These are phyloP conservation scores for Dermochelys coriacea DNA, from an alignment of 2,797 vertebrate species.

Conservation along the genomic window DNA sequence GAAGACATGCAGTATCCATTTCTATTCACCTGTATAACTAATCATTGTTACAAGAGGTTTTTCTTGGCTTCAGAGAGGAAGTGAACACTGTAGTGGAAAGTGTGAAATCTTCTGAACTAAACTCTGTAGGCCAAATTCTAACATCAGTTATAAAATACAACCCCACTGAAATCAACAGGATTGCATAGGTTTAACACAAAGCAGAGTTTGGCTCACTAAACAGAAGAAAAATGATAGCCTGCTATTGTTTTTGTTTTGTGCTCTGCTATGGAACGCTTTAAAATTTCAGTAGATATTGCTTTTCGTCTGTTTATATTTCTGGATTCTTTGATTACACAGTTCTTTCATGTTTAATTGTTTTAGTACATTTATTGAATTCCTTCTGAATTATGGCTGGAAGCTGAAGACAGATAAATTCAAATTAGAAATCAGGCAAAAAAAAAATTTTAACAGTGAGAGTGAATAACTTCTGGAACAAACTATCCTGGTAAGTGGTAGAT, in stretches of 20 bases:
- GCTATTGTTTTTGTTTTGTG: neutral
- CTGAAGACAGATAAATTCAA: neutral
- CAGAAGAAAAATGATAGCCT: neutral
- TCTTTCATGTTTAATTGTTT: slow-evolving; percentile 21
- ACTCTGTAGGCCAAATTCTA: slow-evolving; percentile 7
- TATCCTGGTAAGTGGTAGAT: neutral
- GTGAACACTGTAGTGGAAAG: neutral
- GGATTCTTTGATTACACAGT: slow-evolving; percentile 7
- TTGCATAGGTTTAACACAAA: neutral
- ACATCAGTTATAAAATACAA: neutral
- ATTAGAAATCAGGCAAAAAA: neutral
- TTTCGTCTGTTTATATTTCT: slow-evolving; percentile 53
- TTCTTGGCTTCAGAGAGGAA: neutral
- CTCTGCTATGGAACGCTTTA: neutral
- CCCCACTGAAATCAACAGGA: slow-evolving; percentile 33
- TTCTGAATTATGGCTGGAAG: neutral
- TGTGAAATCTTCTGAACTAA: neutral
- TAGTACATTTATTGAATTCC: slow-evolving; percentile 36
- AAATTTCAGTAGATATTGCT: neutral
- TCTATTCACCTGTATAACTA: neutral
- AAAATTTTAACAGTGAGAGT: neutral
- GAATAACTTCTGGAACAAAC: neutral
- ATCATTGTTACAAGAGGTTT: neutral
- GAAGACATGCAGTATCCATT: neutral
- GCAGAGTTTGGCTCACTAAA: slow-evolving; percentile 37